Conservation (phyloP, 1,140 invertebrate genomes). For the Hormaphis cornu region DNA sequence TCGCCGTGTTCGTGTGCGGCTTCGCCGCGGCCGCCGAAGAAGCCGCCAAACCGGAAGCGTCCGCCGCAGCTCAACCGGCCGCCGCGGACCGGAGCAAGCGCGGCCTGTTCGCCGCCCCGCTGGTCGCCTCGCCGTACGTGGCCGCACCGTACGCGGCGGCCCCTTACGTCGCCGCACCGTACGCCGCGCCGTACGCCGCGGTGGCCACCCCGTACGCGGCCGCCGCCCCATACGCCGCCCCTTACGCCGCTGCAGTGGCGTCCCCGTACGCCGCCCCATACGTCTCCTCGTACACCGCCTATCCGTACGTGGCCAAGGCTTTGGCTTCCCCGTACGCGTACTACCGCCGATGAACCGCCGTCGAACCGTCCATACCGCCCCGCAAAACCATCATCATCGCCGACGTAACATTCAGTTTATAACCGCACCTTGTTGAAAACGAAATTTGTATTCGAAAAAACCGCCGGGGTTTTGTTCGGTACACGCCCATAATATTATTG, state of each 20-base stretch:
- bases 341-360: background rate
- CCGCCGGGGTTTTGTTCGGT: too few relatives aligned
- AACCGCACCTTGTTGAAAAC: too few relatives aligned
- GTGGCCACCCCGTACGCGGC: background rate
- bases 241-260: background rate
- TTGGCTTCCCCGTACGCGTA: conserved; percentile 17
- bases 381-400: background rate
- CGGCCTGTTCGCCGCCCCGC: background rate
- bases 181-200: background rate
- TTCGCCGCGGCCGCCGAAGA: background rate
- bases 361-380: background rate
- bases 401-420: too few relatives aligned
- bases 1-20: background rate
- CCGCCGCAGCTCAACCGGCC: background rate
- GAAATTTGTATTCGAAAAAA: too few relatives aligned
- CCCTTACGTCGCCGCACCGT: background rate
- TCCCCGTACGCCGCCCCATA: conserved; percentile 4
- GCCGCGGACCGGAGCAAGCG: background rate
- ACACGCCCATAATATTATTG: too few relatives aligned
- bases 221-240: background rate
- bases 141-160: background rate
- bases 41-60: background rate
- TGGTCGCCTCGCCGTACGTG: background rate
- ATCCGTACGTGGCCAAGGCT: conserved; percentile 13
- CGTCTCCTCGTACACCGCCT: conserved; percentile 13